Base-by-base conservation (phyloP, 2,797 vertebrate genomes). In the Gallinago solitaria region DNA sequence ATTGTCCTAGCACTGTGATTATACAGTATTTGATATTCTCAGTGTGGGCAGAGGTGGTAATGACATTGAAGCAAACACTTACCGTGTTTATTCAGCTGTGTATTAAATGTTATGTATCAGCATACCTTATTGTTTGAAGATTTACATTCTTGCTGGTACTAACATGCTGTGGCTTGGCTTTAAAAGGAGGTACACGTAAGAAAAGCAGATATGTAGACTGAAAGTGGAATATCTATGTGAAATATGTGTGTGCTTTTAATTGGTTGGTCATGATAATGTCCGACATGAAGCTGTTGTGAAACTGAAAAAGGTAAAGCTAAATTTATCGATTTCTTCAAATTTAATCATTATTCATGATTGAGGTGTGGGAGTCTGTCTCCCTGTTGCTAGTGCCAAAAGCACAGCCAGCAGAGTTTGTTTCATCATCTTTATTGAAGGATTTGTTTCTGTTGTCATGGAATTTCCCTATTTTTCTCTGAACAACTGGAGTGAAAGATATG, bases 11-110 rank as follows among this genome's bases (percentile, higher is more conserved):
- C 35, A 33, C 61, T 41, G 81, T 87, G 86, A 87, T 91, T 78
- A n/a, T 86, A 21, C 33, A 75, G 54, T 39, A 23, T 80, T 93
- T 96, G 61, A 73, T 95, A 61, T 61, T 94, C 64, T 95, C 4
- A 0, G 39, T 57, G 83, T 78, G 59, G 83, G 79, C 50, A 85
- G 82, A 85, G 57, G 89, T 86, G 61, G 69, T 88, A 94, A 94
- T 89, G 57, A 91, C 70, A 86, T 39, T 57, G 82, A 93, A 79
- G 77, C 79, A 67, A 89, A 69, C 79, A 65, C 53, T 92, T 75
- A 23, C 0, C 1, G 30, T 80, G 70, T 79, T 97, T 84, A 92
- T 82, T 91, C 92, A 87, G 84, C 45, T 83, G 48, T 47, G 39
- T 54, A 20, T 90, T 89, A 88, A 78, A 53, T 76, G 79, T 47